Conservation (phyloP, 2,888 invertebrate species). For the Drosophila fungiperda region DNA sequence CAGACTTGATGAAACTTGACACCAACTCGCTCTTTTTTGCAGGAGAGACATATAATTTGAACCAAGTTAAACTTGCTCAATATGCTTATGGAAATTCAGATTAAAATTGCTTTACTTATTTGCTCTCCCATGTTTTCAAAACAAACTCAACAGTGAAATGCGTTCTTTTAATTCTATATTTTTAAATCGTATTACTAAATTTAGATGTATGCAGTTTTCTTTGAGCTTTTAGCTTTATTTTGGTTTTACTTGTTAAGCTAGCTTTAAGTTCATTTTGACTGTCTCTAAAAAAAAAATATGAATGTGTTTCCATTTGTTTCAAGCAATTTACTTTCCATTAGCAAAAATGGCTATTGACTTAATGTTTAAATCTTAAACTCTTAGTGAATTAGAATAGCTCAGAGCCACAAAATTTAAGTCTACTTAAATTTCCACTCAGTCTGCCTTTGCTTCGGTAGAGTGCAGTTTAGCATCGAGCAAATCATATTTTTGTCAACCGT, state of each 20-base stretch:
- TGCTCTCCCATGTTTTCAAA: no score
- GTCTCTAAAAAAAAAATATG: not conserved
- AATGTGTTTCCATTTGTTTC: not conserved
- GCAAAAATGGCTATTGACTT: not conserved
- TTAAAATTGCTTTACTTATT: no score
- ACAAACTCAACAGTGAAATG: no score
- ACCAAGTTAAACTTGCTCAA: no score
- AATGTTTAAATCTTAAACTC: not conserved
- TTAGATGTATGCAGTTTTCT: not conserved
- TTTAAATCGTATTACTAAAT: not conserved
- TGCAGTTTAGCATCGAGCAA: no score
- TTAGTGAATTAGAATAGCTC: not conserved
- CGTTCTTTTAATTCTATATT: not conserved
- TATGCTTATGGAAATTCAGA: no score
- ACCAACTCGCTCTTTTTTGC: no score
- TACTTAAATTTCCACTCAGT: not conserved
- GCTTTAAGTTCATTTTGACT: not conserved
- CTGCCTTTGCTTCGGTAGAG: not conserved
- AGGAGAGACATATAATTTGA: no score
- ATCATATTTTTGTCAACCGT: not conserved
- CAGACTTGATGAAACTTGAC: no score
- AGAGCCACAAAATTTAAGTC: not conserved
- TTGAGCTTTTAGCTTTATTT: not conserved
- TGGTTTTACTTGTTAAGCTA: not conserved
- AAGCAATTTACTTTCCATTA: not conserved